Percentiles rank a stretch among this genome's conserved stretches.
Conservation (phyloP, 2,797 vertebrate genomes). For the Knipowitschia caucasica region DNA sequence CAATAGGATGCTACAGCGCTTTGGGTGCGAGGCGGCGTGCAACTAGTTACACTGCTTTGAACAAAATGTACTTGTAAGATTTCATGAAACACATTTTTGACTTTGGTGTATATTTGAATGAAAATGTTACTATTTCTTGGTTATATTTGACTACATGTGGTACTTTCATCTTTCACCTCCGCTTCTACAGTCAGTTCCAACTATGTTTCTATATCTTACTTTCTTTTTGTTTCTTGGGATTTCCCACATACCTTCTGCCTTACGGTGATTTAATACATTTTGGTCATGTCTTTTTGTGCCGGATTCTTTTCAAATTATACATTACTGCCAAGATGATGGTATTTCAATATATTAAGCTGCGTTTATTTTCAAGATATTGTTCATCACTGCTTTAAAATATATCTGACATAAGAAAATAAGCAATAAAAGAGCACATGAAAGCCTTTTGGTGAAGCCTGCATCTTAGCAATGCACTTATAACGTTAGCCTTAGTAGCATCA, state of each 20-base stretch:
- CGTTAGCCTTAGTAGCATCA: no score
- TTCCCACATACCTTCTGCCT: neutral
- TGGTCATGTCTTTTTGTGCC: neutral
- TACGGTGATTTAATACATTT: neutral
- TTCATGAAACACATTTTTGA: constrained; percentile 7
- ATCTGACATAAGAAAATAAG: no score
- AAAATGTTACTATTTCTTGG: constrained; percentile 1
- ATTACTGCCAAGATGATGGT: neutral
- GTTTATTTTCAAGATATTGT: no score
- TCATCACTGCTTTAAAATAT: no score
- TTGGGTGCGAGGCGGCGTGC: neutral
- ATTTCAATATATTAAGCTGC: no score
- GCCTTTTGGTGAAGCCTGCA: no score
- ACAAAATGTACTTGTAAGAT: constrained; percentile 14
- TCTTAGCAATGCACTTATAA: no score
- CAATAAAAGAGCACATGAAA: no score
- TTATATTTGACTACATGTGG: constrained; percentile 5
- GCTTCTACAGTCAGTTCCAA: neutral
- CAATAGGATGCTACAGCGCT: neutral
- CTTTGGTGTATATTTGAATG: constrained; percentile 3
- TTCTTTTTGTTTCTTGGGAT: neutral
- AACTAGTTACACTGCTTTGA: constrained; percentile 9
- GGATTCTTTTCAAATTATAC: neutral
- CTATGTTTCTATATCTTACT: neutral
- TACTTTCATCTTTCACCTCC: constrained; percentile 4